Evolutionary conservation across 1,140 invertebrate genomes (phyloP).

Genomic region (Aleiodes sp.): DNA sequence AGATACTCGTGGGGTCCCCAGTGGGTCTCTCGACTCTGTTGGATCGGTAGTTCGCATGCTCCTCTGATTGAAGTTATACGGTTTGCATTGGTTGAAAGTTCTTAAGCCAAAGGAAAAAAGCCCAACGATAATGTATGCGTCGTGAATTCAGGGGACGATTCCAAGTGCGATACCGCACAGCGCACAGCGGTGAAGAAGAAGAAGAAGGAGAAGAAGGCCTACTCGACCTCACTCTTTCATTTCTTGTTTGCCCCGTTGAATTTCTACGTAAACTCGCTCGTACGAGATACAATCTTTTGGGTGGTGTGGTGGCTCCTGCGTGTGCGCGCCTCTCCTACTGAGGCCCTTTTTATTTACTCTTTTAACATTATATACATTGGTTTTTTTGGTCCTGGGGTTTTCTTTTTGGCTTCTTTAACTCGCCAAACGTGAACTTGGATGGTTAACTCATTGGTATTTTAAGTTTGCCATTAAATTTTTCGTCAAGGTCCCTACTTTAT

Average conservation of each 20-base stretch:
- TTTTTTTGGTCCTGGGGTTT: background rate
- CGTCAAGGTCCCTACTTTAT: slow-evolving; percentile 1
- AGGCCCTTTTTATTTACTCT: background rate
- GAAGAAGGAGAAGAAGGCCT: slow-evolving; percentile 32
- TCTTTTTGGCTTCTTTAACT: slow-evolving; percentile 1
- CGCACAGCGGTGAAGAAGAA: slow-evolving; percentile 42
- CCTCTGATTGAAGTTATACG: slow-evolving; percentile 38
- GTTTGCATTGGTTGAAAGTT: slow-evolving; percentile 14
- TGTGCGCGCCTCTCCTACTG: slow-evolving; percentile 14
- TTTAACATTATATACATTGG: too few species aligned
- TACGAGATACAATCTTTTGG: slow-evolving; percentile 53
- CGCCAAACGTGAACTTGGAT: slow-evolving; percentile 28
- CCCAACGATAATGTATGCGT: slow-evolving; percentile 57
- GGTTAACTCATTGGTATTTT: slow-evolving; percentile 30
- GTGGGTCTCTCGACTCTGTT: background rate
- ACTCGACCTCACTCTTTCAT: slow-evolving; percentile 12
- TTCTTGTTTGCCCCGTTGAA: slow-evolving; percentile 42
- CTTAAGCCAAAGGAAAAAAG: background rate
- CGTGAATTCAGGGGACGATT: slow-evolving; percentile 60
- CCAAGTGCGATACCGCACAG: slow-evolving; percentile 63
- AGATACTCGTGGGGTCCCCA: slow-evolving; percentile 31
- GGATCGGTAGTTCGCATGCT: slow-evolving; percentile 28
- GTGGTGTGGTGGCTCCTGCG: slow-evolving; percentile 23
- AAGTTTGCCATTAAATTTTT: background rate
- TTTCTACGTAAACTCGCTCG: slow-evolving; percentile 63